A percentile compares a stretch with the other conserved stretches of the same genome.
These are phyloP conservation scores for Herpailurus yagouaroundi DNA, from an alignment of 2,113 vertebrate genomes.

Conservation along the genomic window DNA sequence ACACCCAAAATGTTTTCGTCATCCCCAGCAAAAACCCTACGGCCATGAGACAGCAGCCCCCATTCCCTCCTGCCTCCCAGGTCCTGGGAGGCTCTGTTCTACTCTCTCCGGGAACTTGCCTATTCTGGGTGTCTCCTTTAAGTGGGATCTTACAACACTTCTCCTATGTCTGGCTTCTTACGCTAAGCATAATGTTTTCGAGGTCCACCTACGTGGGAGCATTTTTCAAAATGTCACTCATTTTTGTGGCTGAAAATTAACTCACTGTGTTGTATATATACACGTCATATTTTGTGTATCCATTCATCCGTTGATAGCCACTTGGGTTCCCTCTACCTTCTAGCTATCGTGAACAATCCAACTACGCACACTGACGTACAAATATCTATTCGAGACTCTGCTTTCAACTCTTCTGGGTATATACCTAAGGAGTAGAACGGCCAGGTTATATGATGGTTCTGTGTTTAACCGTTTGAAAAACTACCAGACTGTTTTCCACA, in stretches of 20 bases:
- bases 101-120: background rate
- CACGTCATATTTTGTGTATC: background rate
- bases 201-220: background rate
- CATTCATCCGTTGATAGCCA: background rate
- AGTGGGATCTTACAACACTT: background rate
- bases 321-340: background rate
- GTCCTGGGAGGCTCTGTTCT: background rate
- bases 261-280: background rate
- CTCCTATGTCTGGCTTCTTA: background rate
- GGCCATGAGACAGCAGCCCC: background rate
- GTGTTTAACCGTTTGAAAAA: background rate
- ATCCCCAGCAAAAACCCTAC: background rate
- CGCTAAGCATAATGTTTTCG: background rate
- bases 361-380: background rate
- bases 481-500: background rate
- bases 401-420: background rate
- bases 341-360: background rate
- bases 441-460: background rate
- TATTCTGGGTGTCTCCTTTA: fast-evolving
- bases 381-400: background rate
- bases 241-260: background rate
- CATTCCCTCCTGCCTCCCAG: background rate
- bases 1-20: background rate
- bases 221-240: background rate
- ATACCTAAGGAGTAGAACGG: fast-evolving